A percentile compares a stretch with the other conserved stretches of the same genome.
phyloP scores from a whole-genome alignment of 2,113 vertebrate genomes.

The Romanogobio albipinnatus region DNA sequence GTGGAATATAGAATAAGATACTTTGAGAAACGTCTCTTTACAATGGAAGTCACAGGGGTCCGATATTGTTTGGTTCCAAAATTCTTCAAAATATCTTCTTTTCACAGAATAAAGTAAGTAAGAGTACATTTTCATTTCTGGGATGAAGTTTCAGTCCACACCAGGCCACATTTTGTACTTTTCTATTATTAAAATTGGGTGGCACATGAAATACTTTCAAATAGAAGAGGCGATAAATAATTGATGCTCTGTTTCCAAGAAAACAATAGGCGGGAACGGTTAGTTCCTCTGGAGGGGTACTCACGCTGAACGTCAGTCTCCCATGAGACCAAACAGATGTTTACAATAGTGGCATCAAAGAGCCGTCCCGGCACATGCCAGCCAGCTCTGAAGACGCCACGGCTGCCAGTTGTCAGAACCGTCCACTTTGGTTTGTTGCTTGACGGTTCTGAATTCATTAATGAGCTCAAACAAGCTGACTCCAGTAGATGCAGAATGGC shows the following conservation, averaged over 20 bases:
- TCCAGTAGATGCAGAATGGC: conserved; percentile 14
- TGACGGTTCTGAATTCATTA: conserved; percentile 52
- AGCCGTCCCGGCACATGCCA: conserved; percentile 31
- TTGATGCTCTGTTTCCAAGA: conserved; percentile 52
- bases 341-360: conserved; percentile 61
- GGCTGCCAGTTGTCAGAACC: conserved; percentile 46
- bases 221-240: conserved; percentile 52
- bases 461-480: conserved; percentile 51
- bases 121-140: neutral
- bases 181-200: conserved; percentile 49
- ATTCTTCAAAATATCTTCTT: neutral
- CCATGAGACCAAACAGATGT: conserved; percentile 64
- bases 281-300: conserved; percentile 53
- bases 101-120: neutral
- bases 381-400: conserved; percentile 33
- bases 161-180: conserved; percentile 41
- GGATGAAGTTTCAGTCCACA: neutral
- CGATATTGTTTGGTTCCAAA: neutral
- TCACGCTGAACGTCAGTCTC: conserved; percentile 43
- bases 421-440: conserved; percentile 52
- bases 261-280: conserved; percentile 42
- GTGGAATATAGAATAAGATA: neutral
- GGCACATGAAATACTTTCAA: conserved; percentile 47
- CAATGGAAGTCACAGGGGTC: neutral
- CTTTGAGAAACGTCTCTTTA: neutral